A percentile compares a stretch with the other conserved stretches of the same genome.
These are phyloP conservation scores for Aphodius granarius DNA, from an alignment of 2,888 invertebrate species.

Conservation along the genomic window DNA sequence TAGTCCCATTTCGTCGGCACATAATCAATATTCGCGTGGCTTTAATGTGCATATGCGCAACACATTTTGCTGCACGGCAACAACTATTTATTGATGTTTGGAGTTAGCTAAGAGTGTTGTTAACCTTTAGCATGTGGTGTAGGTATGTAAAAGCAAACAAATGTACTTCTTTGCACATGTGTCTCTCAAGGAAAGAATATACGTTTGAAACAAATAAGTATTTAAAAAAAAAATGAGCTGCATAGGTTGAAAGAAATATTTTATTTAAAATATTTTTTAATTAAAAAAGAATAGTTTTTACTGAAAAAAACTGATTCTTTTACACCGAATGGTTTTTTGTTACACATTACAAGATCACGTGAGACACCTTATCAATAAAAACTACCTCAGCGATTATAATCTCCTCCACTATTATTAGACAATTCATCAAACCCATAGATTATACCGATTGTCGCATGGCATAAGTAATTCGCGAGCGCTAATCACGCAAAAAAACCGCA, in stretches of 20 bases:
- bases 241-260: no score
- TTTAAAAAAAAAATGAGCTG: no score
- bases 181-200: no score
- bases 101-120: background rate
- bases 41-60: background rate
- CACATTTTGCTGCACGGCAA: background rate
- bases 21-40: background rate
- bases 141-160: no score
- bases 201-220: no score
- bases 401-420: background rate
- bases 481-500: background rate
- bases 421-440: background rate
- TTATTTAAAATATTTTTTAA: no score
- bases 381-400: background rate
- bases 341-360: background rate
- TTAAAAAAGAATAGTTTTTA: no score
- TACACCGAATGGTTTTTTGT: background rate
- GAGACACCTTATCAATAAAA: background rate
- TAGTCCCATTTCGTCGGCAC: background rate
- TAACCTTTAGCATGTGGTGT: background rate
- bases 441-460: constrained; percentile 2
- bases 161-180: no score
- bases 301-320: no score
- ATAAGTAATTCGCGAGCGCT: background rate
- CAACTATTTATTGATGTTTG: background rate